Evolutionary conservation across 2,888 invertebrate genomes (phyloP).

Genomic region (Helobdella robusta): DNA sequence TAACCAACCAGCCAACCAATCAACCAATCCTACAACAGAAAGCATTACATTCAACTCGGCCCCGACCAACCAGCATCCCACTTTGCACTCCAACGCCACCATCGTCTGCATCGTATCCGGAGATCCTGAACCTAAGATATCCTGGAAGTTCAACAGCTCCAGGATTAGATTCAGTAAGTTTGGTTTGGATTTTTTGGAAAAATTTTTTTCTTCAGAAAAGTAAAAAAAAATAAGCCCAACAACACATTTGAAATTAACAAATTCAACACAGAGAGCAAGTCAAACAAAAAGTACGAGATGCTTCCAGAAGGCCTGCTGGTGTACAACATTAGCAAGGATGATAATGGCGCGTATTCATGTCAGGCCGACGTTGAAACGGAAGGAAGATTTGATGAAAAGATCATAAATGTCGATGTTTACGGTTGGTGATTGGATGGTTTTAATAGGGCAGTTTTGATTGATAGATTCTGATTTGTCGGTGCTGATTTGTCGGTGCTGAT

Average conservation of each 20-base stretch:
- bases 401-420: constrained; percentile 33
- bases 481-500: no score
- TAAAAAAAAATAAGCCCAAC: no score
- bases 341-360: constrained; percentile 35
- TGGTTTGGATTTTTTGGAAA: no score
- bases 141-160: constrained; percentile 32
- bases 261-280: no score
- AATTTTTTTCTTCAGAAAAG: no score
- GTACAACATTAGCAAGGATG: constrained; percentile 32
- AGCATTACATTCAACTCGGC: constrained; percentile 34
- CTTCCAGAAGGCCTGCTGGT: constrained; percentile 32
- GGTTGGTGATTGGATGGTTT: no score
- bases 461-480: no score
- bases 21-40: no score
- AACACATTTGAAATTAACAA: no score
- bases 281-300: constrained; percentile 26
- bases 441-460: no score
- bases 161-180: constrained; percentile 28
- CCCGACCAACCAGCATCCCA: constrained; percentile 31
- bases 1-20: no score
- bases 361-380: constrained; percentile 32
- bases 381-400: constrained; percentile 26
- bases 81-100: constrained; percentile 32
- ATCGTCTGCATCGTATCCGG: constrained; percentile 35
- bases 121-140: constrained; percentile 32